Conservation (phyloP, 2,113 vertebrate species). For the Trogon melanurus region DNA sequence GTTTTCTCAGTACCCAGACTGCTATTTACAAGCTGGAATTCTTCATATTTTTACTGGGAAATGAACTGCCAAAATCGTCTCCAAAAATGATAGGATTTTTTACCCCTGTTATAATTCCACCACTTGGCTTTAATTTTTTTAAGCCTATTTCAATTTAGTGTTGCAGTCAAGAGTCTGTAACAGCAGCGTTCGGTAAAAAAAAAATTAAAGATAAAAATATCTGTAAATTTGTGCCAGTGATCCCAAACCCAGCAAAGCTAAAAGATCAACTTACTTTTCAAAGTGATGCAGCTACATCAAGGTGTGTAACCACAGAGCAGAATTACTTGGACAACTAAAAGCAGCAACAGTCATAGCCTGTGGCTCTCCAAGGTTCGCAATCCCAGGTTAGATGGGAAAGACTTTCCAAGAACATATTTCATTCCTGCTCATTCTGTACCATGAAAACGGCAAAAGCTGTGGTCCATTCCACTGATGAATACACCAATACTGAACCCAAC, state of each 20-base stretch:
- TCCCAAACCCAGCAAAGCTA: neutral
- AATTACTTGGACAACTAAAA: neutral
- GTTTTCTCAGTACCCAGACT: neutral
- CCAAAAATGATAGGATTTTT: neutral
- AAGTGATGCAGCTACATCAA: neutral
- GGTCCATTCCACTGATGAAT: neutral
- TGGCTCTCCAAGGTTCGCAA: neutral
- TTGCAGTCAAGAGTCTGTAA: neutral
- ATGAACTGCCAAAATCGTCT: neutral
- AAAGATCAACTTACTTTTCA: neutral
- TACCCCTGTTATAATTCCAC: neutral
- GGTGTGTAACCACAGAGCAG: neutral
- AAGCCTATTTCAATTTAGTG: neutral
- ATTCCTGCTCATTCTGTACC: neutral
- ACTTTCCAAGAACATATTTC: neutral
- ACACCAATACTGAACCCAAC: rapidly evolving
- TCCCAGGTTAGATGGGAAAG: neutral
- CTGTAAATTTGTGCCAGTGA: neutral
- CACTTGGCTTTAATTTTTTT: neutral
- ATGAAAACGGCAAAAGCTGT: neutral
- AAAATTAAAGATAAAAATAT: no score
- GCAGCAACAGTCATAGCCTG: neutral
- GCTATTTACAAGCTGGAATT: neutral
- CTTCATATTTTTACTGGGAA: neutral
- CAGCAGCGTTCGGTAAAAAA: neutral